Conservation (phyloP, 2,113 vertebrate species). For the Propithecus coquereli region DNA sequence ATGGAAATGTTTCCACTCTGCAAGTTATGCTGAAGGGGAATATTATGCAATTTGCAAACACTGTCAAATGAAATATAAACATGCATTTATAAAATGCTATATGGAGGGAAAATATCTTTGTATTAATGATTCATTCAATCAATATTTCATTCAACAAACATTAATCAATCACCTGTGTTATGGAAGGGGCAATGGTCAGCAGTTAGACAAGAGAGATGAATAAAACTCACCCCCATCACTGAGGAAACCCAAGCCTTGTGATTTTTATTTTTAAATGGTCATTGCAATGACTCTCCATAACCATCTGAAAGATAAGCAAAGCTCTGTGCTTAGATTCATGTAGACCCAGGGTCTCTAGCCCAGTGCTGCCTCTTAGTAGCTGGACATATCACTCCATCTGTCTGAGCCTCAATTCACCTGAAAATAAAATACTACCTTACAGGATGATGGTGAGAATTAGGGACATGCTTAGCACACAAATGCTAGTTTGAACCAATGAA, state of each 20-base stretch:
- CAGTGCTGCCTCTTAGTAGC: neutral
- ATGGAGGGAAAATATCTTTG: conserved; percentile 61
- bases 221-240: neutral
- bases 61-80: conserved; percentile 74
- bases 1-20: conserved; percentile 69
- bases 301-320: neutral
- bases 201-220: neutral
- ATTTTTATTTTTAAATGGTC: conserved; percentile 17
- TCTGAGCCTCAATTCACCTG: neutral
- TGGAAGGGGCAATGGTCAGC: neutral
- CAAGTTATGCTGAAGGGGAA: conserved; percentile 57
- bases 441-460: neutral
- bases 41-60: conserved; percentile 74
- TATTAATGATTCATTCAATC: conserved; percentile 11
- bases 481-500: neutral
- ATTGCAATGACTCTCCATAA: neutral
- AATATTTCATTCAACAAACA: conserved; percentile 64
- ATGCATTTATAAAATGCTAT: conserved; percentile 67
- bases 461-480: neutral
- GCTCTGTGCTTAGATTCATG: neutral
- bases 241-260: neutral
- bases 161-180: conserved; percentile 35
- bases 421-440: neutral
- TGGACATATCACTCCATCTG: neutral
- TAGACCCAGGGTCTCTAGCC: neutral